Evolutionary conservation across 2,797 vertebrate genomes (phyloP), one percentile per base, ranked within the genome.

Genomic region (Pangasius macronema): DNA sequence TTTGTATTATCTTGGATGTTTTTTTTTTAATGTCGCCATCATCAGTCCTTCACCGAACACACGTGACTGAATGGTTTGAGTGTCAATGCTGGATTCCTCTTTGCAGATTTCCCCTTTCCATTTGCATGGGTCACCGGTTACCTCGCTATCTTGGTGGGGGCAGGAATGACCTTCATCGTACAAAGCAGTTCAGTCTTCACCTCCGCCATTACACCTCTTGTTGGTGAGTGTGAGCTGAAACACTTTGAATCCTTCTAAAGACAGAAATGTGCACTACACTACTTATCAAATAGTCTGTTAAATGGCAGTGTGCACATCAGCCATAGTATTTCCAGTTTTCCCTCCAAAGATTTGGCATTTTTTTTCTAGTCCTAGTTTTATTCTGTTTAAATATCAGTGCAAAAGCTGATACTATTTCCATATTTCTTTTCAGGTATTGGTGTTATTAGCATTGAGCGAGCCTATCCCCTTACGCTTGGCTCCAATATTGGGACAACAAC

Each of bases 161-260:
- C 99, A 0, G 98, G 97, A 42, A 98, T 99, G 98, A 99, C 99
- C 77, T 99, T 99, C 5, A 95, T 99, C 0, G 97, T 99, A 5
- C 99, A 99, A 93, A 99, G 99, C 90, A 99, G 99, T 92, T 99
- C 99, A 0, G 97, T 99, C 87, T 99, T 99, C 95, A 99, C 99
- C 0, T 99, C 98, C 0, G 97, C 98, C 57, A 96, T 99, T 86
- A 99, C 98, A 1, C 99, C 98, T 0, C 97, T 99, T 33, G 97
- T 99, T 3, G 98, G 99, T 99, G 91, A 96, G 98, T 86, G 46
- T n/a, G 16, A 42, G n/a, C 24, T 65, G 0, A 65, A 73, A 63
- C 73, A 49, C 3, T 59, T 33, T 24, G 30, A 55, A 33, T 77
- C 2, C 3, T 36, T 55, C 18, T 33, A 79, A 3, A 24, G 10